A percentile compares a stretch with the other conserved stretches of the same genome.
phyloP scores from a whole-genome alignment of 2,888 invertebrate species.

The Andrena camellia region DNA sequence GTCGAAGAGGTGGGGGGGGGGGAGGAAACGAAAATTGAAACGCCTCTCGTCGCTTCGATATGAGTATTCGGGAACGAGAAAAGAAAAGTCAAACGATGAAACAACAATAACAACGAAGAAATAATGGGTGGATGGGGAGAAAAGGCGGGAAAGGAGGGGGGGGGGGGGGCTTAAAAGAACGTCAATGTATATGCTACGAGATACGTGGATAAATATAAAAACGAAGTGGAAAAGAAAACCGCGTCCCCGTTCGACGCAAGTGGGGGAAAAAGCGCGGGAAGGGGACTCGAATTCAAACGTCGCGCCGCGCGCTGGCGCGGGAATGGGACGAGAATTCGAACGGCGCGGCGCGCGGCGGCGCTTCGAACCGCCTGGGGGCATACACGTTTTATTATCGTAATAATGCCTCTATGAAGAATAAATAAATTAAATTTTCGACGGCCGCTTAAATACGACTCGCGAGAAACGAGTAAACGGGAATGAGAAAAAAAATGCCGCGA shows the following conservation, averaged over 20 bases:
- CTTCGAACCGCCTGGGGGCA: constrained; percentile 25
- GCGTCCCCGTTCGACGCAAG: constrained; percentile 28
- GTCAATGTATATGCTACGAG: constrained; percentile 4
- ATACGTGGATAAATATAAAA: constrained; percentile 37
- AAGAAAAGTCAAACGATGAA: constrained; percentile 29
- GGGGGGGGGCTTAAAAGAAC: constrained; percentile 2
- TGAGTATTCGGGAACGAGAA: constrained; percentile 65
- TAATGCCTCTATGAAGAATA: constrained; percentile 50
- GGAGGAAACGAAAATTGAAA: constrained; percentile 26
- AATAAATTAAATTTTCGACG: constrained; percentile 17
- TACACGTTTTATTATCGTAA: constrained; percentile 23
- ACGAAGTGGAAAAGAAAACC: constrained; percentile 3
- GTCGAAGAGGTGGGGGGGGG: background rate
- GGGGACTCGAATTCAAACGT: constrained; percentile 3
- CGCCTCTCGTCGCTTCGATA: constrained; percentile 29
- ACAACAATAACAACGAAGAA: constrained; percentile 23
- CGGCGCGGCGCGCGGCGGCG: constrained; percentile 6
- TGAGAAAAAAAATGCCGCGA: constrained; percentile 40
- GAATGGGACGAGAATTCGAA: constrained; percentile 5
- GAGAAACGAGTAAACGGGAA: constrained; percentile 33
- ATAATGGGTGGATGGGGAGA: constrained; percentile 28
- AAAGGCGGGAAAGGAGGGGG: constrained; percentile 3
- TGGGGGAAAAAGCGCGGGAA: constrained; percentile 34
- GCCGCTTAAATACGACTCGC: constrained; percentile 25
- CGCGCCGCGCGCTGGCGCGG: background rate